phyloP scores from a whole-genome alignment of 2,888 invertebrate species.

The Leptothorax acervorum region DNA sequence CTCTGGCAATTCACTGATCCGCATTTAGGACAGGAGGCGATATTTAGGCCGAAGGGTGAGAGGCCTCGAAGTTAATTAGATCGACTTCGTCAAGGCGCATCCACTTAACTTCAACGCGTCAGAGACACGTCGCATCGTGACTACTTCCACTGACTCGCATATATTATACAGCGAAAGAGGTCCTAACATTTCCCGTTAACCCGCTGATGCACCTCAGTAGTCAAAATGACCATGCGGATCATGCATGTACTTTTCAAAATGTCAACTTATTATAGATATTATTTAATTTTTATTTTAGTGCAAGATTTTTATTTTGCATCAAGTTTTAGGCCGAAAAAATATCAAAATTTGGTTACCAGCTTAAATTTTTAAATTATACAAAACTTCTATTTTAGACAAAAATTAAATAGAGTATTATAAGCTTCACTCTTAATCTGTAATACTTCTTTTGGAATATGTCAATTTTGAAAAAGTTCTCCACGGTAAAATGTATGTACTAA shows the following conservation, averaged over 20 bases:
- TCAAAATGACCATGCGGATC: neutral
- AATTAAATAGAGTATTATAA: neutral
- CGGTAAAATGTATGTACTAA: neutral
- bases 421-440: neutral
- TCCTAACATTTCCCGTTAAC: slow-evolving; percentile 7
- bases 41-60: slow-evolving; percentile 69
- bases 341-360: neutral
- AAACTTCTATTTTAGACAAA: neutral
- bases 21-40: slow-evolving; percentile 69
- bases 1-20: slow-evolving; percentile 70
- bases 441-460: neutral
- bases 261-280: neutral
- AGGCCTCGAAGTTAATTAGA: slow-evolving; percentile 76
- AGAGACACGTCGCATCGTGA: slow-evolving; percentile 49
- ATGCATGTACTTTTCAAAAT: neutral
- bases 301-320: neutral
- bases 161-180: slow-evolving; percentile 1
- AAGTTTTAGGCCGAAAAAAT: neutral
- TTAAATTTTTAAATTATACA: neutral
- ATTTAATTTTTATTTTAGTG: neutral
- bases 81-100: slow-evolving; percentile 75
- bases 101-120: slow-evolving; percentile 64
- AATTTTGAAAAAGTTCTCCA: neutral
- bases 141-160: slow-evolving; percentile 39
- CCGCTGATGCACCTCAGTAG: neutral